Percentiles rank a stretch among this genome's conserved stretches.
Conservation (phyloP, 2,888 invertebrate species). For the Acanthosepion esculentum region DNA sequence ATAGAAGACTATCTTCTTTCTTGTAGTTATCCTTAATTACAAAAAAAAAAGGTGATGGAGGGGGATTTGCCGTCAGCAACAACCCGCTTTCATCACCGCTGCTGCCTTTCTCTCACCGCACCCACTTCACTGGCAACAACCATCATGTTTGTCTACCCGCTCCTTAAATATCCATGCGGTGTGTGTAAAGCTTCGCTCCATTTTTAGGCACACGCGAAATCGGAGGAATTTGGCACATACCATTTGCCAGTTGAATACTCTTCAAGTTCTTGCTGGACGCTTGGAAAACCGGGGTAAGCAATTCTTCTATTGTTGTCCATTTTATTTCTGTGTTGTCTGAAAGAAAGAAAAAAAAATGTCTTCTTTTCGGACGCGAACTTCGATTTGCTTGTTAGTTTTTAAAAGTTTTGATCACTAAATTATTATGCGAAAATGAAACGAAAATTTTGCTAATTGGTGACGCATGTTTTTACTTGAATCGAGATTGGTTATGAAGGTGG, state of each 20-base stretch:
- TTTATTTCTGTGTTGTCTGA: not conserved
- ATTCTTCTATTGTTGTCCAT: not conserved
- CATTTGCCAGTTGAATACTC: constrained; percentile 4
- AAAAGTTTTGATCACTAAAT: not conserved
- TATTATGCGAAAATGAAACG: not conserved
- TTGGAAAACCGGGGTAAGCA: constrained; percentile 10
- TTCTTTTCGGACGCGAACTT: not conserved
- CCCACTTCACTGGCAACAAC: not conserved
- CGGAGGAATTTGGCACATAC: not conserved
- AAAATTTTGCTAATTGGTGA: not conserved
- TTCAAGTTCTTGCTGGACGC: constrained; percentile 23
- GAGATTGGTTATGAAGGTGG: not conserved
- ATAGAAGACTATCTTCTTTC: not conserved
- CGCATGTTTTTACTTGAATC: not conserved
- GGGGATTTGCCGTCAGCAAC: not conserved
- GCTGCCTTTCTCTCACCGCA: not conserved
- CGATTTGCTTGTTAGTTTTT: not conserved
- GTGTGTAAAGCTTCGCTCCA: not conserved
- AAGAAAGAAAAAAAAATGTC: too few relatives aligned
- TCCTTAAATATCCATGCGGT: not conserved
- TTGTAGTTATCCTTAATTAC: not conserved
- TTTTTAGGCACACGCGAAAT: constrained; percentile 21
- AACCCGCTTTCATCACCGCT: not conserved
- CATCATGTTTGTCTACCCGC: not conserved
- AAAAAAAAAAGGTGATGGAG: not conserved